These are phyloP conservation scores for Promerops cafer DNA, from an alignment of 2,113 vertebrate species.

Conservation along the genomic window DNA sequence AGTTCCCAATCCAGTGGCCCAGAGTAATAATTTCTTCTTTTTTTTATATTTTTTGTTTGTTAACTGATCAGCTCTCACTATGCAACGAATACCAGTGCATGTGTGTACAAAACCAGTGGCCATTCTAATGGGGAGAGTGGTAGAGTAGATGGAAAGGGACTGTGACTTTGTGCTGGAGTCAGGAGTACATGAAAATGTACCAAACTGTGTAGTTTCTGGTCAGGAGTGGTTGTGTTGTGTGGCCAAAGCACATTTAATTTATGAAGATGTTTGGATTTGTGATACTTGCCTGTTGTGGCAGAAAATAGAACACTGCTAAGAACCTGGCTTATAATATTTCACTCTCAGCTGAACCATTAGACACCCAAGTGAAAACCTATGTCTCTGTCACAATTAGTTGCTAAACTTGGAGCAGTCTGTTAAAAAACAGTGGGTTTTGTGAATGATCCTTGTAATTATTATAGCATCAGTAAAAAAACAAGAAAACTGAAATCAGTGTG, in stretches of 20 bases:
- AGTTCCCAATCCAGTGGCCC: background rate
- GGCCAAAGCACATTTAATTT: background rate
- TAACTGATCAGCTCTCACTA: background rate
- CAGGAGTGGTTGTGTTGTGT: background rate
- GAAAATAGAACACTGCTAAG: background rate
- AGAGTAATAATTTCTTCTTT: background rate
- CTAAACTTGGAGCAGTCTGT: background rate
- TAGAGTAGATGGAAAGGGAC: background rate
- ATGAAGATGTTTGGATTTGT: background rate
- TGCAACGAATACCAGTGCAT: background rate
- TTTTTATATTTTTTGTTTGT: background rate
- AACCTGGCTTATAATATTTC: background rate
- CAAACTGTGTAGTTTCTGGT: background rate
- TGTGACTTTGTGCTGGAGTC: background rate
- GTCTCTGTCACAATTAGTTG: background rate
- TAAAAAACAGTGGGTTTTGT: background rate
- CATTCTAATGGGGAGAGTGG: background rate
- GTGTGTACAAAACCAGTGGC: background rate
- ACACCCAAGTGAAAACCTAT: background rate
- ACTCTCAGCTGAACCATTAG: background rate
- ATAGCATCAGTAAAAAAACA: background rate
- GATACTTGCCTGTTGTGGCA: background rate
- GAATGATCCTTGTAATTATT: background rate
- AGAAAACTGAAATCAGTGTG: background rate
- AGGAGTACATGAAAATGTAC: background rate